Evolutionary conservation across 2,888 invertebrate genomes (phyloP).

Genomic region (Lasioglossum lativentre): DNA sequence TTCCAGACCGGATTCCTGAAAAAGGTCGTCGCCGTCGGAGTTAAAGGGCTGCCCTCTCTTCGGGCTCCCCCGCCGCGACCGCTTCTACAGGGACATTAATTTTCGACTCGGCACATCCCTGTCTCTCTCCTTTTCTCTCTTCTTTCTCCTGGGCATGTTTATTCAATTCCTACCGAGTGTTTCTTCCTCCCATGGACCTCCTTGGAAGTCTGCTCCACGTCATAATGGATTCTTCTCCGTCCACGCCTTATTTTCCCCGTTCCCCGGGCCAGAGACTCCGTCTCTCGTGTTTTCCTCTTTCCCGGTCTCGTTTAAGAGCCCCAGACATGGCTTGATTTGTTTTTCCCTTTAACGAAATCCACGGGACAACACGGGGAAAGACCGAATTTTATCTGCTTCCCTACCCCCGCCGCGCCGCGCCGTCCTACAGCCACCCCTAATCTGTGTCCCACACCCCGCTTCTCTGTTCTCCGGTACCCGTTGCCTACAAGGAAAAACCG

Average conservation of each 20-base stretch:
- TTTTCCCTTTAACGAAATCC: conserved; percentile 49
- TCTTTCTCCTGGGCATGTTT: conserved; percentile 63
- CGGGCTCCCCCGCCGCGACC: conserved; percentile 63
- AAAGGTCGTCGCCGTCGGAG: conserved; percentile 66
- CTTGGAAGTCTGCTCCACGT: conserved; percentile 54
- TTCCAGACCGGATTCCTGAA: conserved; percentile 64
- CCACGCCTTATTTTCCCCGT: conserved; percentile 52
- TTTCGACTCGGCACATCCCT: conserved; percentile 66
- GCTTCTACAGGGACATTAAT: conserved; percentile 74
- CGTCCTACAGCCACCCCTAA: neutral
- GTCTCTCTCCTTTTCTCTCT: conserved; percentile 25
- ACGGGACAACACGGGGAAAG: conserved; percentile 9
- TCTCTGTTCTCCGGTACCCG: conserved; percentile 1
- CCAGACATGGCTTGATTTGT: conserved; percentile 29
- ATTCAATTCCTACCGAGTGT: conserved; percentile 69
- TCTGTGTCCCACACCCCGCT: neutral
- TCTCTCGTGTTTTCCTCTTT: neutral
- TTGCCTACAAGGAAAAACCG: neutral
- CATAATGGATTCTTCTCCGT: conserved; percentile 66
- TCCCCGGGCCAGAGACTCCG: neutral
- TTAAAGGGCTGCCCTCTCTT: conserved; percentile 62
- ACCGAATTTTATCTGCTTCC: conserved; percentile 36
- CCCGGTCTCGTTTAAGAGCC: conserved; percentile 23
- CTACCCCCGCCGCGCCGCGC: too few relatives aligned
- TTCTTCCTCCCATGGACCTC: conserved; percentile 48